Evolutionary conservation across 1,140 invertebrate genomes (phyloP).

Genomic region (Ridgeia piscesae): DNA sequence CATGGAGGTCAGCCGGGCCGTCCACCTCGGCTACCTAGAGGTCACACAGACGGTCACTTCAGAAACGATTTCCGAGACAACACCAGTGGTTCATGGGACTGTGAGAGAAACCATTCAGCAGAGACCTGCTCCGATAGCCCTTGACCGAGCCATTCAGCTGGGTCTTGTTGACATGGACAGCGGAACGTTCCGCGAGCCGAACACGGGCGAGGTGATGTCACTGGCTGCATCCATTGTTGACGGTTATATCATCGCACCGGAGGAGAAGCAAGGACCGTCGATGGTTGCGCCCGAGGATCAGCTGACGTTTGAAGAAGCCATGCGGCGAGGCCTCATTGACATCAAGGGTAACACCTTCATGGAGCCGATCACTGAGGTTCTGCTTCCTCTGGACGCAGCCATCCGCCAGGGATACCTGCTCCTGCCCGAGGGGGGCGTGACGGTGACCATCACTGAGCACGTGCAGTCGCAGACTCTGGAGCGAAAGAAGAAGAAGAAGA

Average conservation of each 20-base stretch:
- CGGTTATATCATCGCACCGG: conserved; percentile 25
- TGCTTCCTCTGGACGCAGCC: conserved; percentile 78
- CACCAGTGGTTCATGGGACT: not conserved
- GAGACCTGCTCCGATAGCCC: not conserved
- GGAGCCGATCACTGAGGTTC: conserved; percentile 71
- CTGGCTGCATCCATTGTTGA: conserved; percentile 38
- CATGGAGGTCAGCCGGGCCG: conserved; percentile 68
- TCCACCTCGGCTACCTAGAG: conserved; percentile 72
- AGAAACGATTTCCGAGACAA: not conserved
- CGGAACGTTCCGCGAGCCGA: conserved; percentile 78
- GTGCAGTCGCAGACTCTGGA: not conserved
- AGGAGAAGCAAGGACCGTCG: not conserved
- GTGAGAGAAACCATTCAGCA: not conserved
- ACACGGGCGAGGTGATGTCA: conserved; percentile 65
- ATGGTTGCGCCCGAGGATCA: conserved; percentile 9
- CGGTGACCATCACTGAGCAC: conserved; percentile 19
- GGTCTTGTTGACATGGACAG: conserved; percentile 80
- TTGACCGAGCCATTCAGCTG: conserved; percentile 56
- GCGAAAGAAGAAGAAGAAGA: not conserved
- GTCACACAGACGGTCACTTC: conserved; percentile 11
- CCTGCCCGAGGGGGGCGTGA: conserved; percentile 26
- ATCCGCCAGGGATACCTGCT: conserved; percentile 53
- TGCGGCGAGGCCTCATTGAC: conserved; percentile 46
- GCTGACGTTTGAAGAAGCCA: conserved; percentile 35
- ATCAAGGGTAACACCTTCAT: conserved; percentile 77